These are phyloP conservation scores for Chromis chromis DNA, from an alignment of 2,797 vertebrate genomes.

Conservation along the genomic window DNA sequence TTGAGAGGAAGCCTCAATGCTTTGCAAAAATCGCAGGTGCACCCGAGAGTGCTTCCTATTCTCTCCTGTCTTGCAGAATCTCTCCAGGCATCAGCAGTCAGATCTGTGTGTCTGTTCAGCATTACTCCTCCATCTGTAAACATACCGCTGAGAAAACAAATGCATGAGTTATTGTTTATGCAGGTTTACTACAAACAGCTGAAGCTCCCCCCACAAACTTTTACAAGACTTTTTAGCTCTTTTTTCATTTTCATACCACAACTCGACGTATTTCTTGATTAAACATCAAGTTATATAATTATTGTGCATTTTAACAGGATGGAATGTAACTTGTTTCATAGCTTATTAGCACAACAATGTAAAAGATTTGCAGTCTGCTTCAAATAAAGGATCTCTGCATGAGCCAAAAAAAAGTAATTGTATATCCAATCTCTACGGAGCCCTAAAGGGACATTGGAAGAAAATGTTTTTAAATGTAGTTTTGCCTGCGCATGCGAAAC, in stretches of 20 bases:
- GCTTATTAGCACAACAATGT: not conserved
- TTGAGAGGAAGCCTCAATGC: not conserved
- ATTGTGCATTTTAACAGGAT: not conserved
- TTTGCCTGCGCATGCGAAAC: too few species aligned
- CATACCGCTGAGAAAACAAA: slow-evolving; percentile 4
- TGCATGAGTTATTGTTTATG: slow-evolving; percentile 12
- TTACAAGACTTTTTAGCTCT: not conserved
- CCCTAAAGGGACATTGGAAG: too few species aligned
- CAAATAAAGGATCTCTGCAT: not conserved
- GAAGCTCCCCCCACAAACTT: not conserved
- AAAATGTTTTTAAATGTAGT: too few species aligned
- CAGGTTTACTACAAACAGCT: slow-evolving; percentile 3
- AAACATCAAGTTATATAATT: not conserved
- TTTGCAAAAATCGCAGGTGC: slow-evolving; percentile 64
- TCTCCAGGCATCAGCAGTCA: slow-evolving; percentile 14
- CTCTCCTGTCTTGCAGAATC: slow-evolving; percentile 27
- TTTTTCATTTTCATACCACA: not conserved
- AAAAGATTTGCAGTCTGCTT: not conserved
- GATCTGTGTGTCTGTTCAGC: slow-evolving; percentile 13
- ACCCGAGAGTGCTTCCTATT: slow-evolving; percentile 22
- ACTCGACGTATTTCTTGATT: not conserved
- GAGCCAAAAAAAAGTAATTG: not conserved
- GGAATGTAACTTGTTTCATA: not conserved
- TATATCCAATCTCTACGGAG: not conserved
- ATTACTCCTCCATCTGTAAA: slow-evolving; percentile 48